These are phyloP conservation scores for Tipula lateralis DNA, from an alignment of 2,888 invertebrate genomes.

Conservation along the genomic window DNA sequence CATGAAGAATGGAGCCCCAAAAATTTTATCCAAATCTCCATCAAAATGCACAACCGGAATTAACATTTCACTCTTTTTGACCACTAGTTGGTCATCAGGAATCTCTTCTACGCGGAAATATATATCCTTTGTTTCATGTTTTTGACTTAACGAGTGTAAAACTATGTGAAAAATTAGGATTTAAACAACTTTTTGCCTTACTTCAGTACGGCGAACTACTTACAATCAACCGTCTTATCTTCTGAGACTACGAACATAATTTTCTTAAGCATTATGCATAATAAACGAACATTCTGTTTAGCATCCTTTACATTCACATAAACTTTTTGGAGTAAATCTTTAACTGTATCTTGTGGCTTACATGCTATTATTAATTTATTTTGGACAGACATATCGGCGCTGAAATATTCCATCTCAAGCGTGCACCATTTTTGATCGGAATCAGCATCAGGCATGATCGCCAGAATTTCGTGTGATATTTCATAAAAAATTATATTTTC, in stretches of 20 bases:
- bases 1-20: conserved; percentile 12
- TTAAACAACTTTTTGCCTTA: conserved; percentile 44
- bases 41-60: not conserved
- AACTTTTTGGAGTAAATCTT: not conserved
- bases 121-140: not conserved
- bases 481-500: not conserved
- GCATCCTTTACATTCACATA: not conserved
- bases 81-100: not conserved
- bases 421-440: not conserved
- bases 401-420: not conserved
- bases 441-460: not conserved
- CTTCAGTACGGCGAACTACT: conserved; percentile 92
- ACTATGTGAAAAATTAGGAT: conserved; percentile 54
- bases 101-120: not conserved
- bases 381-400: not conserved
- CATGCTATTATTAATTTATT: not conserved
- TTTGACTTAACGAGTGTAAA: not conserved
- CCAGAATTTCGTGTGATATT: not conserved
- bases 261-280: not conserved
- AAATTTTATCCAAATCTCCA: not conserved
- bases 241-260: conserved; percentile 55
- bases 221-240: conserved; percentile 82
- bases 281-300: not conserved
- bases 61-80: not conserved
- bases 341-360: not conserved